Base-by-base conservation (phyloP, 2,888 invertebrate genomes). In the Autographa gamma region DNA sequence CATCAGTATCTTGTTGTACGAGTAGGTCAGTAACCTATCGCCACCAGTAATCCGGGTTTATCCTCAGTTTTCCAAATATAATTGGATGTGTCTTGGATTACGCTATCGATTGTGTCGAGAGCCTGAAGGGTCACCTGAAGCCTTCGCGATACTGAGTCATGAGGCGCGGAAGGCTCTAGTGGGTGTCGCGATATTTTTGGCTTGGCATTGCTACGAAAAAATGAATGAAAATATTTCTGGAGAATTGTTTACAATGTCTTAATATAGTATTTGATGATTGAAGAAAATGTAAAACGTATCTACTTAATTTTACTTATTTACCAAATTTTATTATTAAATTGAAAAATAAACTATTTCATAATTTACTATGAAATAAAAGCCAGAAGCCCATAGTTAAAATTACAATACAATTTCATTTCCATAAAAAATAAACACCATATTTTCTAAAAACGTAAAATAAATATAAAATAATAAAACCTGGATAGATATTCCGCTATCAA, bases 61-160 rank as follows among this genome's bases (percentile, higher is more conserved):
- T 56, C 54, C 54, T 48, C 25, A 25, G 54, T 19, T 56, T 25
- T 56, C 54, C 25, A 19, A 56, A 56, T 48, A 56, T 25, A 56
- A 56, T 56, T 56, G 54, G 54, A 56, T 56, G 54, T 25, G 54
- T 4, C 54, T 25, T 25, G 54, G 54, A 56, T 56, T 56, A 56
- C 48, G n/a, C n/a, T 56, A 56, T 56, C 54, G 54, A 56, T 56
- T 56, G 19, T 56, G 11, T 56, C 54, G 54, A 56, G 54, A 56
- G 54, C 54, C 19, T 13, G 19, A 19, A 13, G 54, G 25, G 54
- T 19, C 25, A 56, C 19, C 54, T 56, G 54, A 56, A 19, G 25
- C 54, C 54, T 56, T 56, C 13, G 54, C 48, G 19, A 18, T 54
- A 18, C 9, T 54, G 54, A 25, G 19, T 25, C 25, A 56, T 11